Evolutionary conservation across 2,797 vertebrate species (phyloP).

Genomic region (Typhlichthys eigenmanni): DNA sequence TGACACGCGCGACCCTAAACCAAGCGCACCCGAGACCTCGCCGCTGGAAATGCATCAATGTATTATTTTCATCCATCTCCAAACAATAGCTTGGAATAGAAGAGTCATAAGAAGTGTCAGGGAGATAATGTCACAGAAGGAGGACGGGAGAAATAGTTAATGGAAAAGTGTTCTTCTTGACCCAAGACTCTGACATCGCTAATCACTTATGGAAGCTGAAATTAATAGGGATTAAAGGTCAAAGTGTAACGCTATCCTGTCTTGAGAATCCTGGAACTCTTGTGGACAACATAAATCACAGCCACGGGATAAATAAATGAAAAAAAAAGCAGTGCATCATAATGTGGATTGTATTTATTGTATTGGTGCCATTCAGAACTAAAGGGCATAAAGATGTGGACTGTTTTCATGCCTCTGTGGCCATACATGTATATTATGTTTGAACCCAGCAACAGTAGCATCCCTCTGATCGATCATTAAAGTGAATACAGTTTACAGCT

Average conservation of each 20-base stretch:
- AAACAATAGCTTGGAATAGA: conserved; percentile 74
- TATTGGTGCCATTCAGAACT: background rate
- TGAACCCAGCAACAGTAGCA: too few species aligned
- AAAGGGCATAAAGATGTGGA: too few species aligned
- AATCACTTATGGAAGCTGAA: conserved; percentile 61
- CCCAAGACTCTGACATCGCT: conserved; percentile 54
- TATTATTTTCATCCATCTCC: conserved; percentile 74
- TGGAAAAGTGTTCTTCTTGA: conserved; percentile 40
- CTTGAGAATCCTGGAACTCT: conserved; percentile 56
- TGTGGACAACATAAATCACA: conserved; percentile 27
- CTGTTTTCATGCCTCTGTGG: too few species aligned
- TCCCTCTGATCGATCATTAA: too few species aligned
- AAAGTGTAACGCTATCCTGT: conserved; percentile 47
- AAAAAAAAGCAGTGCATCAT: background rate
- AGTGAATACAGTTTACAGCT: too few species aligned
- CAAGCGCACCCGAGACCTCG: conserved; percentile 58
- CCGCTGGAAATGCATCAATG: conserved; percentile 71
- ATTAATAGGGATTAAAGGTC: conserved; percentile 70
- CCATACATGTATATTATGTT: too few species aligned
- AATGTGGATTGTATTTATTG: conserved; percentile 6
- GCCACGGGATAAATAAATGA: background rate
- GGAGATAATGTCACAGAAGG: conserved; percentile 56
- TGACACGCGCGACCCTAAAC: conserved; percentile 58
- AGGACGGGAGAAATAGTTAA: conserved; percentile 50
- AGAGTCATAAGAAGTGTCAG: conserved; percentile 60